phyloP scores from a whole-genome alignment of 2,113 vertebrate species.

The Tapirus terrestris region DNA sequence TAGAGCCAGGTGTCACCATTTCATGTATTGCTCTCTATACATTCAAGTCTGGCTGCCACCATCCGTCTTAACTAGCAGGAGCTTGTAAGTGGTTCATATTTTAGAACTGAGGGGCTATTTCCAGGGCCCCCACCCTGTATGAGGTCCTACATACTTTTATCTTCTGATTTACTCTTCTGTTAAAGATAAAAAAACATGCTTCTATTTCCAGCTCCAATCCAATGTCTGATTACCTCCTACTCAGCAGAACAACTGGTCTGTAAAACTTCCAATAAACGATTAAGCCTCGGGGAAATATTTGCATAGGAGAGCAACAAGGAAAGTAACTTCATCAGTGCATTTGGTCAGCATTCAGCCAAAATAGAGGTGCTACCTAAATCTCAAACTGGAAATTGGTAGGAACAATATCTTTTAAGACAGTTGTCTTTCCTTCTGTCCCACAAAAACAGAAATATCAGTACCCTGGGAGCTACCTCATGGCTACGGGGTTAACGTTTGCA shows the following conservation, averaged over 20 bases:
- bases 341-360: accelerated
- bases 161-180: neutral
- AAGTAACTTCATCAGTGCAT: accelerated
- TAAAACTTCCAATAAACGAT: accelerated
- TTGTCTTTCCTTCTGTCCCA: neutral
- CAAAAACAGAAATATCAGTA: too few relatives aligned
- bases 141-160: accelerated
- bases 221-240: neutral
- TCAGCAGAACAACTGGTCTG: accelerated
- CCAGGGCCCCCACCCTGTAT: accelerated
- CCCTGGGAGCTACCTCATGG: neutral
- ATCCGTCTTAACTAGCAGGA: accelerated
- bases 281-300: accelerated
- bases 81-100: accelerated
- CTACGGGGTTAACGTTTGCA: neutral
- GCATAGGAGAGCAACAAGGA: accelerated
- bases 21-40: accelerated
- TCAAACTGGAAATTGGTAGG: neutral
- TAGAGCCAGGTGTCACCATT: accelerated
- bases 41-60: neutral
- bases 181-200: neutral
- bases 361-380: neutral
- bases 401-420: neutral
- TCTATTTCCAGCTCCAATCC: neutral
- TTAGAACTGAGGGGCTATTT: neutral